phyloP scores from a whole-genome alignment of 2,113 vertebrate genomes.

The Tychaedon coryphoeus region DNA sequence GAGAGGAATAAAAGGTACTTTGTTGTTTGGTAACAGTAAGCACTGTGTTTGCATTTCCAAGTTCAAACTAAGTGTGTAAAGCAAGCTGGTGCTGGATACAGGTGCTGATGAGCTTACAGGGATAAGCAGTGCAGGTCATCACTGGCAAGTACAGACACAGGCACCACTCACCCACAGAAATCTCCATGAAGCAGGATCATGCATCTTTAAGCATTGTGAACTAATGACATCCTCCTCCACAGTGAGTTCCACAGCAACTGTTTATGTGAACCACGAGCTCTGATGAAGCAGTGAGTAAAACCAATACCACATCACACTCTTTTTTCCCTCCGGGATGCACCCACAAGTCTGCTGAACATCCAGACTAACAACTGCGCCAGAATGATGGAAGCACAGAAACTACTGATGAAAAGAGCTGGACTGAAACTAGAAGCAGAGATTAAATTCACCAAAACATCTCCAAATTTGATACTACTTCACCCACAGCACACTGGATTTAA shows the following conservation, averaged over 20 bases:
- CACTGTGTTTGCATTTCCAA: background rate
- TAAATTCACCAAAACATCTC: background rate
- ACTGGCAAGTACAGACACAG: background rate
- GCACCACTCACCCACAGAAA: background rate
- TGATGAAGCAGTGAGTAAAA: background rate
- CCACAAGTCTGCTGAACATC: background rate
- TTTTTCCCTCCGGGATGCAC: background rate
- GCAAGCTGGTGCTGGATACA: fast-evolving
- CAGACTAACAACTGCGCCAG: background rate
- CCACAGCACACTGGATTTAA: background rate
- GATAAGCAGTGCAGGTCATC: background rate
- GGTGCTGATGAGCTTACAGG: background rate
- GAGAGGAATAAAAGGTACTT: background rate
- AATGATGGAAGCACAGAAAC: background rate
- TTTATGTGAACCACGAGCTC: background rate
- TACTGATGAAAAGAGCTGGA: background rate
- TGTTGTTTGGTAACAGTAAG: background rate
- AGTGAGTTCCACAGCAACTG: background rate
- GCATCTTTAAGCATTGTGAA: slow-evolving; percentile 1
- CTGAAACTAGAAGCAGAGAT: background rate
- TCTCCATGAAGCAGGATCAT: background rate
- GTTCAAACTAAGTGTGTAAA: background rate
- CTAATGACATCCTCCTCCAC: background rate
- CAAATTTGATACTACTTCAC: background rate
- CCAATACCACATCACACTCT: background rate